Conservation (phyloP, 2,113 vertebrate species). For the Cyprinodon variegatus region DNA sequence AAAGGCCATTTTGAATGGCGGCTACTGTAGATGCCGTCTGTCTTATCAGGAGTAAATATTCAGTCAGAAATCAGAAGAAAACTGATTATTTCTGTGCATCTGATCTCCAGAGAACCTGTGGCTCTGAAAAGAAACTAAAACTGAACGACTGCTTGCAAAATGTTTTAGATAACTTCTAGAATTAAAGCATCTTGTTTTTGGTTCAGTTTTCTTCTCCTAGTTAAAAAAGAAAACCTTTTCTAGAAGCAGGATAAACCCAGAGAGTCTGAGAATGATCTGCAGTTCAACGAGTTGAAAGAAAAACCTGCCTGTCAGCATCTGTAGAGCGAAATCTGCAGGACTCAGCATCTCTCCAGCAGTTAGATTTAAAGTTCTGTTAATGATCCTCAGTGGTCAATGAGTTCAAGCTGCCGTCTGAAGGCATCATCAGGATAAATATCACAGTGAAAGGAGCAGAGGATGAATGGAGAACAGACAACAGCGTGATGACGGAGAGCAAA, state of each 20-base stretch:
- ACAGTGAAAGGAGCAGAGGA: not conserved
- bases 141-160: no score
- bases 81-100: not conserved
- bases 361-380: not conserved
- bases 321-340: not conserved
- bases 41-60: no score
- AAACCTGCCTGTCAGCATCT: no score
- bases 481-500: slow-evolving; percentile 10
- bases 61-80: no score
- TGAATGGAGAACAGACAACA: not conserved
- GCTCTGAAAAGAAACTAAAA: no score
- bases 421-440: slow-evolving; percentile 29
- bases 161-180: no score
- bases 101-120: not conserved
- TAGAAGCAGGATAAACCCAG: not conserved
- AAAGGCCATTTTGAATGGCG: no score
- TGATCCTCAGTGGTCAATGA: not conserved
- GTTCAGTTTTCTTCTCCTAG: not conserved
- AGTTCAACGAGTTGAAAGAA: not conserved
- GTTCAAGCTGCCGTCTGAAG: slow-evolving; percentile 10
- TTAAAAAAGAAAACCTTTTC: not conserved
- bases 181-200: not conserved
- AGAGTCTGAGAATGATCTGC: not conserved
- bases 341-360: not conserved
- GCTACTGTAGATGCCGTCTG: no score